Base-by-base conservation (phyloP, 2,797 vertebrate species). In the Danio choprae region DNA sequence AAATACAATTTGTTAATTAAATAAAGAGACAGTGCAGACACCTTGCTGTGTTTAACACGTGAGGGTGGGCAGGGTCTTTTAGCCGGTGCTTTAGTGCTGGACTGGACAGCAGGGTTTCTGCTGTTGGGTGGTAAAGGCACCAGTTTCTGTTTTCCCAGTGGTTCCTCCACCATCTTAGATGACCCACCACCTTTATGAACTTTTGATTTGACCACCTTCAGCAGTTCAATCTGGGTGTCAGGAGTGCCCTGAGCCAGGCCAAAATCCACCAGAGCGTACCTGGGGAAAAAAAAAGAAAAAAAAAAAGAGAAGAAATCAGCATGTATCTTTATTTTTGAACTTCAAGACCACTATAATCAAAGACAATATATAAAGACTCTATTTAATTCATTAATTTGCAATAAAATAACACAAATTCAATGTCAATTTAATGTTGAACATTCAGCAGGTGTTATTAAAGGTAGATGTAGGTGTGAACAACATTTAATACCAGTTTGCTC, bases 211-310 rank as follows among this genome's bases (percentile, higher is more conserved):
- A 95, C 91, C 87, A 96, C 94, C 95, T 95, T 98, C 78, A 99
- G 94, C 64, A 98, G 93, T 70, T 98, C 95, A 51, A 99, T 95
- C 92, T 95, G 93, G 0, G 96, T 99, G 89, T 98, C 95, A 5
- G 91, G 89, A 8, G 96, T 97, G 86, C 98, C 97, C 92, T 99
- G 97, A 58, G 97, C 98, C 87, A 99, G 93, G 87, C 98, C 98
- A 56, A 99, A 99, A 92, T 99, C 98, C 88, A 99, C 97, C 80
- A 99, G 92, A 0, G 98, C 94, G 43, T 96, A 99, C 90, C 97
- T 99, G 75, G 3, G 10, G 15, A 80, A 4, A 75, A 11, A 77
- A 0, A 50, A 4, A 75, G 18, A 79, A 79, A 0, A 4, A 75
- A 11, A 77, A 0, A 50, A 4, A 75, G 18, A 79, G 79, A 0